Percentiles rank a stretch among this genome's conserved stretches.
phyloP scores from a whole-genome alignment of 2,113 vertebrate genomes.

The Riparia riparia region DNA sequence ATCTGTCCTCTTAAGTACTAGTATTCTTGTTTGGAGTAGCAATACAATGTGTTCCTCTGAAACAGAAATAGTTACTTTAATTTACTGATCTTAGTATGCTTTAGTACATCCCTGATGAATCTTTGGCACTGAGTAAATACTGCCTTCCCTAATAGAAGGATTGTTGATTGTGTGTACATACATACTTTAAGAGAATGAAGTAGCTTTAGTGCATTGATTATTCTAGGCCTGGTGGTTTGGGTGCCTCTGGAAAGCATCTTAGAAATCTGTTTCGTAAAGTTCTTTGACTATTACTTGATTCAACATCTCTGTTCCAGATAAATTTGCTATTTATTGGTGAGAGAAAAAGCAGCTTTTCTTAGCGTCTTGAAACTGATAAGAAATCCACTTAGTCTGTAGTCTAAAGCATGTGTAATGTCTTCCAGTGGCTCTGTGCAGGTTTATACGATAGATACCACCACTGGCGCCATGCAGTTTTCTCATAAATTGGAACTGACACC shows the following conservation, averaged over 20 bases:
- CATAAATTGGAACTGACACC: conserved; percentile 97
- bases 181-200: not conserved
- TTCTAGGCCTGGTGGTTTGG: not conserved
- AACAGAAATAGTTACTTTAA: not conserved
- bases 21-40: not conserved
- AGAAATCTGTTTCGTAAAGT: not conserved
- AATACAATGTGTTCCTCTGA: not conserved
- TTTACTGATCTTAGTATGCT: not conserved
- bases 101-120: not conserved
- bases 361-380: not conserved
- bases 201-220: not conserved
- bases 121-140: not conserved
- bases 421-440: conserved; percentile 94
- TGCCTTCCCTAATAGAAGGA: not conserved
- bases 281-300: not conserved
- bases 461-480: conserved; percentile 95
- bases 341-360: not conserved
- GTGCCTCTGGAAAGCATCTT: not conserved
- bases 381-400: not conserved
- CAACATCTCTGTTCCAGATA: not conserved
- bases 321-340: not conserved
- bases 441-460: conserved; percentile 93
- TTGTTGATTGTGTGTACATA: not conserved
- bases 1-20: not conserved
- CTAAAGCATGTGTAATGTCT: conserved; percentile 55